Conservation (phyloP, 2,888 invertebrate genomes). For the Caradrina kadenii region DNA sequence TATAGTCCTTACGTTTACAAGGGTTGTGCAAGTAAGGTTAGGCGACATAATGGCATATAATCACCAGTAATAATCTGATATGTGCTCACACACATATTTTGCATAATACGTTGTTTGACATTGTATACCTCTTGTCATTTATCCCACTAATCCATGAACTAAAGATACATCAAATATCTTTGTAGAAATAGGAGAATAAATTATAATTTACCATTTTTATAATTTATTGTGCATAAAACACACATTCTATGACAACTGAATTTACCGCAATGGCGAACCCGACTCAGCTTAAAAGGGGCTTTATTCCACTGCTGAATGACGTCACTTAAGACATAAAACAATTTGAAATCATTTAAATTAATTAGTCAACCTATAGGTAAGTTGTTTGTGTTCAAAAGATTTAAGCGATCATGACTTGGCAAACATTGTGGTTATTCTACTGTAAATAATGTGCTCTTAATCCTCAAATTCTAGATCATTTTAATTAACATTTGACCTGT, state of each 20-base stretch:
- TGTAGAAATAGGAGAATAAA: too few species aligned
- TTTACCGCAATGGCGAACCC: background rate
- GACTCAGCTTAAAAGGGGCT: background rate
- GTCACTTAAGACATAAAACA: background rate
- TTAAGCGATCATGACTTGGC: constrained; percentile 36
- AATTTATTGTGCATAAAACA: too few species aligned
- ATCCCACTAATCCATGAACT: constrained; percentile 34
- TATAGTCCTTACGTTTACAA: constrained; percentile 53
- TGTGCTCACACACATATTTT: constrained; percentile 66
- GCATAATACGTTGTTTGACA: constrained; percentile 66
- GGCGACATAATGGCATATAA: constrained; percentile 66
- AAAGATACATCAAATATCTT: constrained; percentile 23
- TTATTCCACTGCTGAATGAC: background rate
- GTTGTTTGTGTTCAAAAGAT: constrained; percentile 16
- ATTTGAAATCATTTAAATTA: constrained; percentile 1
- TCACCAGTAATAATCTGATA: constrained; percentile 58
- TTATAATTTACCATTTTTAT: too few species aligned
- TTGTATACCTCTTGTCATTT: constrained; percentile 41
- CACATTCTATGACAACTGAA: background rate
- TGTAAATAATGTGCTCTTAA: constrained; percentile 32
- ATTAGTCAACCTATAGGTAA: constrained; percentile 18
- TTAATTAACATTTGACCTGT: constrained; percentile 12
- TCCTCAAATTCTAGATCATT: constrained; percentile 20
- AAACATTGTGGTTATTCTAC: constrained; percentile 38
- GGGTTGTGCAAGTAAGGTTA: constrained; percentile 69